A percentile compares a stretch with the other conserved stretches of the same genome.
Evolutionary conservation across 2,797 vertebrate genomes (phyloP).

Genomic region (Zalophus californianus): DNA sequence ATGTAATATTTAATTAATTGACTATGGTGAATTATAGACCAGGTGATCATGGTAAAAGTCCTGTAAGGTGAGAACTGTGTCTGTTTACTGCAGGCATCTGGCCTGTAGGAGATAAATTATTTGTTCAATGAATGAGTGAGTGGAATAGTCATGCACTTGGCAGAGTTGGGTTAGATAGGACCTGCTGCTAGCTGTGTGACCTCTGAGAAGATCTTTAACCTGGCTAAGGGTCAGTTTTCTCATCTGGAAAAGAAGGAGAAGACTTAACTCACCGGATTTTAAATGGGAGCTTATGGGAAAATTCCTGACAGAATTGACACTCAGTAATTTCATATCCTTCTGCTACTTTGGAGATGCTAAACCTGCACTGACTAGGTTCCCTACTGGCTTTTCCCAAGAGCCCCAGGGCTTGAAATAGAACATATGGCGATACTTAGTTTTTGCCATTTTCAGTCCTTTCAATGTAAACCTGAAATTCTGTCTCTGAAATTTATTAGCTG

Average conservation of each 20-base stretch:
- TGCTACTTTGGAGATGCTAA: slow-evolving; percentile 31
- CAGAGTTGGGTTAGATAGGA: not conserved
- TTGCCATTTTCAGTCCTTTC: slow-evolving; percentile 28
- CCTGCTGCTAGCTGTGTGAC: not conserved
- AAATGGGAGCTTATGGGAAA: slow-evolving; percentile 17
- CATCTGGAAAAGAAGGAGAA: not conserved
- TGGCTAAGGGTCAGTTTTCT: slow-evolving; percentile 20
- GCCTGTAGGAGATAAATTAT: not conserved
- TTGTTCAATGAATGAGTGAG: not conserved
- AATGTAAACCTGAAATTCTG: slow-evolving; percentile 14
- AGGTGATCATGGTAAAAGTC: not conserved
- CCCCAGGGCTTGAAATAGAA: not conserved
- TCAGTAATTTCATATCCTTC: slow-evolving; percentile 9
- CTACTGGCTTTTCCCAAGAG: not conserved
- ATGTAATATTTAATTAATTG: slow-evolving; percentile 27
- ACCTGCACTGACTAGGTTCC: not conserved
- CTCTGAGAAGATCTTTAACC: not conserved
- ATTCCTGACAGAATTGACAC: not conserved
- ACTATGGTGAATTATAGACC: slow-evolving; percentile 6
- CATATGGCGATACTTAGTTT: slow-evolving; percentile 35
- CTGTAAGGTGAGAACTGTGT: not conserved
- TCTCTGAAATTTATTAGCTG: slow-evolving; percentile 2
- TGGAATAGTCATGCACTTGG: not conserved
- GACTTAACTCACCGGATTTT: not conserved
- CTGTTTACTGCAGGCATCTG: not conserved